A percentile compares a stretch with the other conserved stretches of the same genome.
These are phyloP conservation scores for Montifringilla adamsi DNA, from an alignment of 2,113 vertebrate genomes.

Conservation along the genomic window DNA sequence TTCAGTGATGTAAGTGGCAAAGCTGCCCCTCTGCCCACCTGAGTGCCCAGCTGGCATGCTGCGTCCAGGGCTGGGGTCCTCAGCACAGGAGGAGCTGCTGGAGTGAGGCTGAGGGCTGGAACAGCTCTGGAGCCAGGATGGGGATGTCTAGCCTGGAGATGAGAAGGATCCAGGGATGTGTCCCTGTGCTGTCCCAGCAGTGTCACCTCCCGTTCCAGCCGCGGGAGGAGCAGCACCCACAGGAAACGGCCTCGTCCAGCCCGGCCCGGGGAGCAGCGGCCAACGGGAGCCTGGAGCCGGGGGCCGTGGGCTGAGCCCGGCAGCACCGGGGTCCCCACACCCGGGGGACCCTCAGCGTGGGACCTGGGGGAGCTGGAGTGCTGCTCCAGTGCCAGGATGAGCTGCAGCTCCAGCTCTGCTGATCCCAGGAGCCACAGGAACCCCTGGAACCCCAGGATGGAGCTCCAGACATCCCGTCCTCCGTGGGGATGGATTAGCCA, in stretches of 20 bases:
- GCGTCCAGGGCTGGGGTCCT: neutral
- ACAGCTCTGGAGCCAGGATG: neutral
- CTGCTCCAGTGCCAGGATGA: rapidly evolving
- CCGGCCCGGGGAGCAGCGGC: neutral
- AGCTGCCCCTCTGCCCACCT: neutral
- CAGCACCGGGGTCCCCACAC: neutral
- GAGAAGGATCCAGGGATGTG: neutral
- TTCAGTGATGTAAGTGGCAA: constrained; percentile 89
- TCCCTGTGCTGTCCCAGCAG: constrained; percentile 33
- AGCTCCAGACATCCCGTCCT: neutral
- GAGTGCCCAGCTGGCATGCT: neutral
- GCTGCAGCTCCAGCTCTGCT: rapidly evolving
- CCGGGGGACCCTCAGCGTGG: neutral
- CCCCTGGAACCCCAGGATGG: rapidly evolving
- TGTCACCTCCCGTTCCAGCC: constrained; percentile 8
- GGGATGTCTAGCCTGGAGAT: neutral
- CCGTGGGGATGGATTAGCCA: rapidly evolving
- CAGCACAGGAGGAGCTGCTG: neutral
- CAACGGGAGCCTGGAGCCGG: constrained; percentile 69
- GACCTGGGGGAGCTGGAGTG: rapidly evolving
- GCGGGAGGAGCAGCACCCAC: neutral
- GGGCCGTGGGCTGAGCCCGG: constrained; percentile 54
- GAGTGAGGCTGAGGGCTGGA: neutral
- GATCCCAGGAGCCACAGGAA: neutral
- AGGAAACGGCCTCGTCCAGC: neutral